Percentiles rank a stretch among this genome's conserved stretches.
Conservation (phyloP, 2,113 vertebrate species). For the Rallus limicola region DNA sequence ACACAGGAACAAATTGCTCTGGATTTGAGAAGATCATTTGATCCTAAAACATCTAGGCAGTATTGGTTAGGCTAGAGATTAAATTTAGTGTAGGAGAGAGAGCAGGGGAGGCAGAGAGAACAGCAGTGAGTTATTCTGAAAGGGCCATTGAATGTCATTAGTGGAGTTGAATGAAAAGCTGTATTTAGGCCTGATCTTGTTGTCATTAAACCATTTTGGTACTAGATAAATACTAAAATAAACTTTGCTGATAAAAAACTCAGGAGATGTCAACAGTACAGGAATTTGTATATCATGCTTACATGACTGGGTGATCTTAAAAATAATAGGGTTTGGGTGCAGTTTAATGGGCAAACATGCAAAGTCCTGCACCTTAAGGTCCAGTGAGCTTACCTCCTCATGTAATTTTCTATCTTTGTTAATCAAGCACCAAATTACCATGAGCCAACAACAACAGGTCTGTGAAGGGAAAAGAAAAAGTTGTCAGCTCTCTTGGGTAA, state of each 20-base stretch:
- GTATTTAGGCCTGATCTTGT: background rate
- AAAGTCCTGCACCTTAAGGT: background rate
- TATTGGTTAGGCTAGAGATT: background rate
- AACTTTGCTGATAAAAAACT: background rate
- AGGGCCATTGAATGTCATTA: background rate
- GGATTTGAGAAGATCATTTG: background rate
- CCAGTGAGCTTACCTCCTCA: background rate
- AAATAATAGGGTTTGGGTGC: background rate
- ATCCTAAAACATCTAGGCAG: background rate
- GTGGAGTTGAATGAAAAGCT: background rate
- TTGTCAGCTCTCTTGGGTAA: background rate
- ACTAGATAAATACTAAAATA: background rate
- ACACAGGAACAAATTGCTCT: background rate
- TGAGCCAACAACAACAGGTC: background rate
- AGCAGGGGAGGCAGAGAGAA: background rate
- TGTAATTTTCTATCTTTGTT: background rate
- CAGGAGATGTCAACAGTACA: background rate
- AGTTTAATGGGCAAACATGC: background rate
- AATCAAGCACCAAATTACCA: background rate
- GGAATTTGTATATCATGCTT: background rate
- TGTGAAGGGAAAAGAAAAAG: background rate
- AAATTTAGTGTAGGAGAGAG: background rate
- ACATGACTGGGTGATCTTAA: background rate
- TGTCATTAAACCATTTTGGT: background rate
- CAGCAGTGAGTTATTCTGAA: background rate